Conservation (phyloP, 2,113 vertebrate species). For the Nannospalax galili region DNA sequence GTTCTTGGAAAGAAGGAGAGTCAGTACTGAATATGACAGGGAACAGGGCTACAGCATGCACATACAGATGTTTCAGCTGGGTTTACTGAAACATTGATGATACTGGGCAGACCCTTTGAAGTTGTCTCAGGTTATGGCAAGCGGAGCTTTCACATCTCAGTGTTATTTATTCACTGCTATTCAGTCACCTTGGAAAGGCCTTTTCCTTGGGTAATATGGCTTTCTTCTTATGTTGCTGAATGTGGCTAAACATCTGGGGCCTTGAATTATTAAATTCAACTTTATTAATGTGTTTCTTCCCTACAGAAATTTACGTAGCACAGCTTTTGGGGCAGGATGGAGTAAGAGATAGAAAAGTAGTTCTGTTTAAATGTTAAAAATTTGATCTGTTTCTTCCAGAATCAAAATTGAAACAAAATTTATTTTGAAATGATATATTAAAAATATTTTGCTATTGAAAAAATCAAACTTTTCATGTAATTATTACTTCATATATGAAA, state of each 20-base stretch:
- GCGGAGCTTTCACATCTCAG: background rate
- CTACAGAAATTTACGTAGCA: background rate
- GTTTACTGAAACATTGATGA: background rate
- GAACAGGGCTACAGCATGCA: no score
- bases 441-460: background rate
- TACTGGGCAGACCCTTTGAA: no score
- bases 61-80: background rate
- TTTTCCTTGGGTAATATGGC: no score
- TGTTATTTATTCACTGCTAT: background rate
- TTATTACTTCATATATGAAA: background rate
- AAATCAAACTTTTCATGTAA: background rate
- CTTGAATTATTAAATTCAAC: no score
- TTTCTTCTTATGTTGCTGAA: background rate
- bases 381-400: background rate
- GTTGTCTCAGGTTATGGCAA: background rate
- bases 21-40: background rate
- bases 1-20: background rate
- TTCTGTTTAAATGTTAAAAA: background rate
- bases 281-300: no score
- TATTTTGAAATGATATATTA: background rate
- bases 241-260: no score
- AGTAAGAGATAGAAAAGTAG: rapidly evolving
- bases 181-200: background rate
- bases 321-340: background rate
- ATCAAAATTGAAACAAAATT: background rate